Conservation (phyloP, 2,888 invertebrate genomes). For the Griposia aprilina region DNA sequence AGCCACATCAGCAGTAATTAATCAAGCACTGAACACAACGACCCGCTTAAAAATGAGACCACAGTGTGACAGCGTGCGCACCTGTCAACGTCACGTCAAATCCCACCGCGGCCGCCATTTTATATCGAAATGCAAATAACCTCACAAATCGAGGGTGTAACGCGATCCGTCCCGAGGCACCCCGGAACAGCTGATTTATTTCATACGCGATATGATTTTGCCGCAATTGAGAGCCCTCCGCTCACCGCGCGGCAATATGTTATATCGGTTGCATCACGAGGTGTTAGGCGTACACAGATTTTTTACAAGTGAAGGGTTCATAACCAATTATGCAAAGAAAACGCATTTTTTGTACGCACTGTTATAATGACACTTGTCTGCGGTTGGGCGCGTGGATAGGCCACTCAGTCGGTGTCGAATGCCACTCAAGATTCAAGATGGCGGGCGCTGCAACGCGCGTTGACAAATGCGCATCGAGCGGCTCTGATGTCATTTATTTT, state of each 20-base stretch:
- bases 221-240: slow-evolving; percentile 83
- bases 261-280: slow-evolving; percentile 72
- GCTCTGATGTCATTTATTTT: slow-evolving; percentile 64
- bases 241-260: slow-evolving; percentile 67
- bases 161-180: slow-evolving; percentile 82
- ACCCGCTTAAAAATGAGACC: slow-evolving; percentile 76
- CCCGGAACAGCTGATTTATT: slow-evolving; percentile 87
- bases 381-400: slow-evolving; percentile 77
- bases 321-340: slow-evolving; percentile 85
- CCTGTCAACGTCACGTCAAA: slow-evolving; percentile 87
- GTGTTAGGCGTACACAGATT: slow-evolving; percentile 70
- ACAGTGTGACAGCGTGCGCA: slow-evolving; percentile 77
- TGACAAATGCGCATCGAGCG: slow-evolving; percentile 82
- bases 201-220: slow-evolving; percentile 88
- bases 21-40: slow-evolving; percentile 72
- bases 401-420: slow-evolving; percentile 86
- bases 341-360: slow-evolving; percentile 78
- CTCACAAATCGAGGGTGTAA: slow-evolving; percentile 87
- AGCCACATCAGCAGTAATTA: slow-evolving; percentile 67
- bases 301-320: slow-evolving; percentile 75
- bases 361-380: slow-evolving; percentile 79
- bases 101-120: slow-evolving; percentile 84
- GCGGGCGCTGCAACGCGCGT: slow-evolving; percentile 78
- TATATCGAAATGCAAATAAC: slow-evolving; percentile 88
- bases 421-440: slow-evolving; percentile 83